Base-by-base conservation (phyloP, 1,140 invertebrate genomes). In the Heliconius melpomene region DNA sequence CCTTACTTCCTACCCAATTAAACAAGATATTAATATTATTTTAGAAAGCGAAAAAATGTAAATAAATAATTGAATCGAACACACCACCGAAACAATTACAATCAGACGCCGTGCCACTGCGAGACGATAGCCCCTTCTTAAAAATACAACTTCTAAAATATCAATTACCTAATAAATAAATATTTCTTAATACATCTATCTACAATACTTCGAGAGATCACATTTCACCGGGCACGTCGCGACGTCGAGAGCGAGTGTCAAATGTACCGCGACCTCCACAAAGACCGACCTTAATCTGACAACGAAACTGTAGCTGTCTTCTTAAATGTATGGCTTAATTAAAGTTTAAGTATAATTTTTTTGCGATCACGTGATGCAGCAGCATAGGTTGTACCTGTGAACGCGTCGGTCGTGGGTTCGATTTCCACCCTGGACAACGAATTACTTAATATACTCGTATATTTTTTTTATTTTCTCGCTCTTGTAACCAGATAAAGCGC, bases 211-310 rank as follows among this genome's bases (percentile, higher is more conserved):
- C 26, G 18, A 29, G 26, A 66, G 60, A 66, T 66, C 60, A 66
- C 60, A 66, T 66, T 29, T 66, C 60, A 29, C 23, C 29, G 8
- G 60, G 16, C 7, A 66, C n/a, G 57, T 66, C 57, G 57, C 9
- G 23, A 36, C 18, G 54, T 75, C 74, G 52, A 66, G 23, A 66
- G 60, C 72, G 57, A 74, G 79, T 80, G 75, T 77, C 79, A 77
- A 77, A 80, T 80, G 75, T 77, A 52, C 40, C 32, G 54, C 66
- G 79, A 80, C 79, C 79, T 80, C 75, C 75, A 52, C 36, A 32
- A 38, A 72, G 46, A 38, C 40, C 73, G 75, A 80, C 79, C 79
- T 80, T 80, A 80, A 80, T 80, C 79, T 74, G 79, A 80, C 79
- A 77, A 52, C 79, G 75, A 32, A 77, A 77, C 75, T 38, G 66